Conservation (phyloP, 2,888 invertebrate species). For the Drosophila cyrtoloma region DNA sequence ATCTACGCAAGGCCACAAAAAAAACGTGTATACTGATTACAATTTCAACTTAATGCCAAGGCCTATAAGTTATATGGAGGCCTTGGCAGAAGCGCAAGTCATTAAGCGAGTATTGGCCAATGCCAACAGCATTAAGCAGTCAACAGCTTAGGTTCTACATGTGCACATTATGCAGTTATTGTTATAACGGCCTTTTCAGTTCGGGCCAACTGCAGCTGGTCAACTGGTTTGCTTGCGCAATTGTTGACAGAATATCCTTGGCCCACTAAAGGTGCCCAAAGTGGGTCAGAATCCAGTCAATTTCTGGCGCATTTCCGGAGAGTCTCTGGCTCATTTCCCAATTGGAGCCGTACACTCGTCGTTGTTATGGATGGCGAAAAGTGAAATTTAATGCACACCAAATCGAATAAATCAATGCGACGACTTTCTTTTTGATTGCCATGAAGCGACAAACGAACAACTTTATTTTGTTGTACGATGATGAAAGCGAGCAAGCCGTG, state of each 20-base stretch:
- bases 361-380: conserved; percentile 26
- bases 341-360: conserved; percentile 25
- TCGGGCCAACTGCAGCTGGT: conserved; percentile 17
- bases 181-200: not conserved
- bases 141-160: conserved; percentile 13
- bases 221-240: conserved; percentile 3
- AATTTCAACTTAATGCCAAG: conserved; percentile 39
- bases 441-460: conserved; percentile 30
- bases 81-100: conserved; percentile 17
- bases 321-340: conserved; percentile 18
- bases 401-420: conserved; percentile 59
- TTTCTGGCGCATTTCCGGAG: not conserved
- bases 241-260: conserved; percentile 18
- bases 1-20: conserved; percentile 26
- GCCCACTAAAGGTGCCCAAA: conserved; percentile 10
- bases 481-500: conserved; percentile 53
- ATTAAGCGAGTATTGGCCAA: conserved; percentile 9
- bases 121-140: conserved; percentile 26
- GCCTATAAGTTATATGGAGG: conserved; percentile 1
- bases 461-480: conserved; percentile 32
- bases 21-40: conserved; percentile 36
- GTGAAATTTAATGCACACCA: conserved; percentile 46
- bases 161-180: not conserved
- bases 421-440: conserved; percentile 65
- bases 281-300: conserved; percentile 27